Evolutionary conservation across 2,888 invertebrate genomes (phyloP).

Genomic region (Tethea ocularis): DNA sequence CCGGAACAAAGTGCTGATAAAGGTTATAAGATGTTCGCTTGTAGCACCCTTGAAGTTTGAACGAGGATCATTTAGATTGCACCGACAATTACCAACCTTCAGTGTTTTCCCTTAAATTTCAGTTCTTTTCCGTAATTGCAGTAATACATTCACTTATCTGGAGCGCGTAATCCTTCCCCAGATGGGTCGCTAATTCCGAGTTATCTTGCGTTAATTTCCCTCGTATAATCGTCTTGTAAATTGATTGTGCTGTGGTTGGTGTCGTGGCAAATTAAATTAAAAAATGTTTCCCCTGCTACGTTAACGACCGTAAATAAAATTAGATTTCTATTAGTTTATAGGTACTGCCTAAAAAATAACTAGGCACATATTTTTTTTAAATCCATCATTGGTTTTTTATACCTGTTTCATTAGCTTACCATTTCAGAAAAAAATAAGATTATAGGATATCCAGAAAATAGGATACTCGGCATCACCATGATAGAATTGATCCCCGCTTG

Average conservation of each 20-base stretch:
- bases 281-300: background rate
- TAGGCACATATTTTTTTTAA: too few species aligned
- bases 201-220: conserved; percentile 76
- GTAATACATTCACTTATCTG: conserved; percentile 76
- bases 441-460: too few species aligned
- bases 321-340: background rate
- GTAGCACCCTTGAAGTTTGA: conserved; percentile 41
- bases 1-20: conserved; percentile 56
- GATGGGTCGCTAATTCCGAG: conserved; percentile 65
- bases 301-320: background rate
- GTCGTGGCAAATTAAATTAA: conserved; percentile 43
- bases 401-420: too few species aligned
- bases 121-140: conserved; percentile 66
- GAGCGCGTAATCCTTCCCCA: conserved; percentile 67
- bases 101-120: conserved; percentile 59
- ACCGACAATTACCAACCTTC: conserved; percentile 49
- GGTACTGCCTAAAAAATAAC: background rate
- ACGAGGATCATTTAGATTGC: conserved; percentile 63
- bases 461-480: too few species aligned
- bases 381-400: too few species aligned
- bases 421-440: too few species aligned
- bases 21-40: conserved; percentile 54
- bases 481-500: too few species aligned
- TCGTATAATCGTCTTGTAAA: conserved; percentile 64
- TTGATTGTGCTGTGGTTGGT: conserved; percentile 57